These are phyloP conservation scores for Ectobius pallidus DNA, from an alignment of 2,888 invertebrate species.

Conservation along the genomic window DNA sequence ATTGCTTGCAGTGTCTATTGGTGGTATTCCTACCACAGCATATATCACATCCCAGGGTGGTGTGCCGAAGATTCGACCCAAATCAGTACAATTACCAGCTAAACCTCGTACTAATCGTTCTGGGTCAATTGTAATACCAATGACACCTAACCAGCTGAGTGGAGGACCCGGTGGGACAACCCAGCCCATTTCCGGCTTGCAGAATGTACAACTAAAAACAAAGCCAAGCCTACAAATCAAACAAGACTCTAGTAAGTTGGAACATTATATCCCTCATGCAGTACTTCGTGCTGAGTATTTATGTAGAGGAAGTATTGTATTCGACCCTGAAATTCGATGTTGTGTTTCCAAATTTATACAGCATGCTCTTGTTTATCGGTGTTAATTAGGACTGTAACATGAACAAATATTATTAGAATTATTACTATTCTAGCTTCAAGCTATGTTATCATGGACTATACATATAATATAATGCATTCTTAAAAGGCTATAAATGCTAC, in stretches of 20 bases:
- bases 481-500: no score
- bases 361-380: no score
- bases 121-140: conserved; percentile 42
- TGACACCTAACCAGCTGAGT: conserved; percentile 36
- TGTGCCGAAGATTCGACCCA: conserved; percentile 31
- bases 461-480: no score
- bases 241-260: conserved; percentile 30
- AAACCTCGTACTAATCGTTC: conserved; percentile 35
- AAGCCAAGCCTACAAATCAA: conserved; percentile 34
- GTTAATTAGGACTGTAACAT: no score
- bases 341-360: no score
- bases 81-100: conserved; percentile 30
- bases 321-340: no score
- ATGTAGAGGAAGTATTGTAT: no score
- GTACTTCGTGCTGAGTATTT: no score
- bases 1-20: conserved; percentile 30
- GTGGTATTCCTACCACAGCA: conserved; percentile 32
- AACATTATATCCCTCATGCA: no score
- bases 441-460: no score
- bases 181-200: neutral
- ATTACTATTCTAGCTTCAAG: no score
- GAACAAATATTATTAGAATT: no score
- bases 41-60: conserved; percentile 29
- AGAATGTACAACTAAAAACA: conserved; percentile 16
- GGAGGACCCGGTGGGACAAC: neutral